Percentiles rank a stretch among this genome's conserved stretches.
Evolutionary conservation across 2,113 vertebrate species (phyloP).

Genomic region (Nasalis larvatus): DNA sequence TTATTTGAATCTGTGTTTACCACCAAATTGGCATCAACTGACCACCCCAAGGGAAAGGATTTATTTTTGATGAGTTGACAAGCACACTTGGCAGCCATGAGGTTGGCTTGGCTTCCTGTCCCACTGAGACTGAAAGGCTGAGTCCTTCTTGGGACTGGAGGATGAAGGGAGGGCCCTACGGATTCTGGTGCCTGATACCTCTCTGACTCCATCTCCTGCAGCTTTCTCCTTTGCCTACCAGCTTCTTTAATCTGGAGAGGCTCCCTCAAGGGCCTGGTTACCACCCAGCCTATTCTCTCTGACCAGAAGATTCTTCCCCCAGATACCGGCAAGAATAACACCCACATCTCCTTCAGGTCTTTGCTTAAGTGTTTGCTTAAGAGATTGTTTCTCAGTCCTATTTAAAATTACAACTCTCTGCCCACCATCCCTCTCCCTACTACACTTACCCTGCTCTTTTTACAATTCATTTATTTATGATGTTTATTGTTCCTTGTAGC

Average conservation of each 20-base stretch:
- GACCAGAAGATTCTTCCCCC: background rate
- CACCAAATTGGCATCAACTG: background rate
- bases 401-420: background rate
- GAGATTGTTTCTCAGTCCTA: background rate
- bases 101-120: background rate
- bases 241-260: background rate
- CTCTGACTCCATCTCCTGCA: background rate
- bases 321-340: background rate
- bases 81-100: background rate
- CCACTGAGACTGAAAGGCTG: background rate
- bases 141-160: background rate
- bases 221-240: background rate
- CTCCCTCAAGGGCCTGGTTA: background rate
- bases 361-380: background rate
- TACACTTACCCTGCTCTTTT: background rate
- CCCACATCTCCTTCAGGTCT: background rate
- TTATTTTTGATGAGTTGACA: background rate
- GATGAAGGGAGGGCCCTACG: fast-evolving
- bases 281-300: background rate
- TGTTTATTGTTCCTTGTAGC: background rate
- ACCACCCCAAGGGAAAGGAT: background rate
- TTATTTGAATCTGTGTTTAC: background rate
- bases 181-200: background rate
- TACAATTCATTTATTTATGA: background rate
- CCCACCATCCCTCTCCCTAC: background rate